Conservation (phyloP, 2,888 invertebrate species). For the Argynnis bischoffii region DNA sequence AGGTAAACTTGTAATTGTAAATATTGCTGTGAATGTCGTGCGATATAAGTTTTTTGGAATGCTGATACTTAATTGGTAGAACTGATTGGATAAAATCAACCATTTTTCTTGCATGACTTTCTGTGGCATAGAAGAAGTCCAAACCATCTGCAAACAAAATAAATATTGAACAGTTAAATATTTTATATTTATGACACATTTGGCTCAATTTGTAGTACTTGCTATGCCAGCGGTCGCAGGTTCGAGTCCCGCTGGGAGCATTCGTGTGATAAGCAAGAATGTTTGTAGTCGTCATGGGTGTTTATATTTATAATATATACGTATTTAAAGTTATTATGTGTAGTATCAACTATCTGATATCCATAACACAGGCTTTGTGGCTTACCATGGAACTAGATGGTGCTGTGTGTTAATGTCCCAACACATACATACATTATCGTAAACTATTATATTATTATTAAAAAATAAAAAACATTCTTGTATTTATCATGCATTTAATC, state of each 20-base stretch:
- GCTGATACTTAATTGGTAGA: slow-evolving; percentile 93
- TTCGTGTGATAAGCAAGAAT: too few species aligned
- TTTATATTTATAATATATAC: too few species aligned
- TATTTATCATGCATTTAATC: background rate
- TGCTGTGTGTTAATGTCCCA: too few species aligned
- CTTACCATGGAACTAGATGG: too few species aligned
- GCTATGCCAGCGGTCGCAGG: too few species aligned
- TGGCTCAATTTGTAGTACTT: too few species aligned
- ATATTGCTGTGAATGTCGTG: slow-evolving; percentile 98
- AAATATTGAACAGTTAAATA: slow-evolving; percentile 3
- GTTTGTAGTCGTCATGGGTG: too few species aligned
- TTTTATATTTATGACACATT: too few species aligned
- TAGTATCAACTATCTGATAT: too few species aligned
- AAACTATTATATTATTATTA: background rate
- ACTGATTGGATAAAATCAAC: slow-evolving; percentile 95
- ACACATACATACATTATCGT: background rate
- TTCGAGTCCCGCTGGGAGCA: too few species aligned
- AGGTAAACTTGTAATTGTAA: slow-evolving; percentile 98
- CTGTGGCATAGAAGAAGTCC: slow-evolving; percentile 96
- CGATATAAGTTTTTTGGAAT: slow-evolving; percentile 97
- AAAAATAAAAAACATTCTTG: background rate
- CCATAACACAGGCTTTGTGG: too few species aligned
- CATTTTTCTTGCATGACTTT: slow-evolving; percentile 96
- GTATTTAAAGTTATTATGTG: too few species aligned
- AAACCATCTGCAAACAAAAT: slow-evolving; percentile 88